phyloP scores from a whole-genome alignment of 2,113 vertebrate species.

The Passer domesticus region DNA sequence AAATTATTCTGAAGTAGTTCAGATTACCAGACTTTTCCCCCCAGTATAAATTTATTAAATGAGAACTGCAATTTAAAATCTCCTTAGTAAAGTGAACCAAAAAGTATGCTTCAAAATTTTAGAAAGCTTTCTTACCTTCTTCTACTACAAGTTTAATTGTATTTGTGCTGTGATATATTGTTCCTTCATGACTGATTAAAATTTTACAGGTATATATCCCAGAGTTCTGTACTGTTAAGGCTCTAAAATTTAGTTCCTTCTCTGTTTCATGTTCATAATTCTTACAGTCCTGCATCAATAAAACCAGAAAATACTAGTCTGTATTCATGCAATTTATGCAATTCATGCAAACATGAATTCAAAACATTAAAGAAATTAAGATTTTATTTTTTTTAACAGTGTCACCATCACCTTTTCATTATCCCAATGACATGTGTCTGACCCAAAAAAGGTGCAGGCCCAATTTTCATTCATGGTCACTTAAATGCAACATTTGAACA shows the following conservation, averaged over 20 bases:
- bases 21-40: background rate
- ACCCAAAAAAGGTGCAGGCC: background rate
- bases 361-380: background rate
- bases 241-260: slow-evolving; percentile 21
- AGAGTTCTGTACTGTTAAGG: slow-evolving; percentile 47
- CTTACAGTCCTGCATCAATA: slow-evolving; percentile 69
- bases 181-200: slow-evolving; percentile 51
- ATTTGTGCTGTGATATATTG: slow-evolving; percentile 58
- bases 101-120: background rate
- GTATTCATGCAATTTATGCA: no score
- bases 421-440: background rate
- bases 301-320: slow-evolving; percentile 17
- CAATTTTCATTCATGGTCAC: background rate
- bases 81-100: background rate
- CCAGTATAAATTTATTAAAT: background rate
- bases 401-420: background rate
- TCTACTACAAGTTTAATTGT: slow-evolving; percentile 64
- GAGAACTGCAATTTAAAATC: background rate
- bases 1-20: background rate
- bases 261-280: background rate
- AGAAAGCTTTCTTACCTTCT: slow-evolving; percentile 65
- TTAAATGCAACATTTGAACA: background rate
- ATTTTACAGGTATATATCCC: slow-evolving; percentile 76
- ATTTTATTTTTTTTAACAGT: accelerated
- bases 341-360: background rate